Percentiles rank a stretch among this genome's conserved stretches.
These are phyloP conservation scores for Rhabdornis inornatus DNA, from an alignment of 2,113 vertebrate genomes.

Conservation along the genomic window DNA sequence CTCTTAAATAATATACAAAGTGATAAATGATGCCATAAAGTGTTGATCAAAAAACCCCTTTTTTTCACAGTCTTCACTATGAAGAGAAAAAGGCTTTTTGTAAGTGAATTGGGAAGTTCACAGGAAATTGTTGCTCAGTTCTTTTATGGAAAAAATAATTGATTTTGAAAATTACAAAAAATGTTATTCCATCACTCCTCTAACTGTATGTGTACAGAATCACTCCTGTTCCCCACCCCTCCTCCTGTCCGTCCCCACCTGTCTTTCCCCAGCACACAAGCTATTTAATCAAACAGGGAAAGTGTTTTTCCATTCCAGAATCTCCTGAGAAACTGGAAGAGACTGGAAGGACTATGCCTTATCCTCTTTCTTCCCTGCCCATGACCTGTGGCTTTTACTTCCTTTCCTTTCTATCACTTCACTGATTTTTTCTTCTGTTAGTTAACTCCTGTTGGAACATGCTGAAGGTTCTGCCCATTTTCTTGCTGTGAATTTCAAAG, in stretches of 20 bases:
- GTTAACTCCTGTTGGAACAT: not conserved
- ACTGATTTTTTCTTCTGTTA: not conserved
- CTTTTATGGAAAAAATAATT: not conserved
- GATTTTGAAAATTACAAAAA: not conserved
- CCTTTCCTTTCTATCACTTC: not conserved
- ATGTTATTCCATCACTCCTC: not conserved
- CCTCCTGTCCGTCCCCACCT: not conserved
- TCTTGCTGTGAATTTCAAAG: not conserved
- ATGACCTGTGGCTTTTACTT: not conserved
- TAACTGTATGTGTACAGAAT: fast-evolving
- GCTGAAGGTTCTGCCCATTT: not conserved
- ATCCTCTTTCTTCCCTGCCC: not conserved
- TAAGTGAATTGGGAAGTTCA: not conserved
- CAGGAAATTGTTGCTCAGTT: not conserved
- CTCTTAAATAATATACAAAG: not conserved
- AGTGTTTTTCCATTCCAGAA: not conserved
- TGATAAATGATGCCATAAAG: not conserved
- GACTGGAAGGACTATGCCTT: not conserved
- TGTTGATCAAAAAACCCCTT: not conserved
- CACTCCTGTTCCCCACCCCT: not conserved
- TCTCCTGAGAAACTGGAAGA: not conserved
- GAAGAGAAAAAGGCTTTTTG: not conserved
- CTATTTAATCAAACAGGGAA: not conserved
- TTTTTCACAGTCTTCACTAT: not conserved
- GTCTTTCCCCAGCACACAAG: not conserved